A percentile compares a stretch with the other conserved stretches of the same genome.
phyloP scores from a whole-genome alignment of 2,888 invertebrate genomes.

The Cephonodes hylas region DNA sequence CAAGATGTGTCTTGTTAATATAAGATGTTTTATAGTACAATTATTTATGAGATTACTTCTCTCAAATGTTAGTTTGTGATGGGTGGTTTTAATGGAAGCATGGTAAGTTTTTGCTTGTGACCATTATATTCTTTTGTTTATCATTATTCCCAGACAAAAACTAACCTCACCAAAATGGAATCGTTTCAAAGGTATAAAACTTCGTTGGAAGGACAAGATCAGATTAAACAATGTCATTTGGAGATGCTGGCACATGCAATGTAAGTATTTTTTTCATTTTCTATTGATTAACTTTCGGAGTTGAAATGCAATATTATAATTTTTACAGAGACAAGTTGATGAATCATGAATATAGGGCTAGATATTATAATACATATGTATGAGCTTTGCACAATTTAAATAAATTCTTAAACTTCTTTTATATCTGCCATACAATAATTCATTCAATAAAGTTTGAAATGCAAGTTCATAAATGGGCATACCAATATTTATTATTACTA shows the following conservation, averaged over 20 bases:
- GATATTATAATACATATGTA: background rate
- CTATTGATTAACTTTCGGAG: background rate
- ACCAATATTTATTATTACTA: background rate
- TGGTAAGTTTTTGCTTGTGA: slow-evolving; percentile 53
- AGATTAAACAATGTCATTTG: slow-evolving; percentile 99
- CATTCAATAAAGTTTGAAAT: background rate
- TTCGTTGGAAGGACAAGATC: slow-evolving; percentile 99
- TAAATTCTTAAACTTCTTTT: background rate
- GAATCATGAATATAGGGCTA: background rate
- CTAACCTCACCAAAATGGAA: slow-evolving; percentile 99
- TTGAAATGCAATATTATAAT: background rate
- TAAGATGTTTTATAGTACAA: slow-evolving; percentile 63
- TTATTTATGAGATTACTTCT: slow-evolving; percentile 48
- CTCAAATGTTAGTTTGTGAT: slow-evolving; percentile 63
- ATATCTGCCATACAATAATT: background rate
- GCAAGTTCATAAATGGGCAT: background rate
- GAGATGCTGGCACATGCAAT: slow-evolving; percentile 99
- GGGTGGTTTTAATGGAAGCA: slow-evolving; percentile 40
- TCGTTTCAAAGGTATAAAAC: slow-evolving; percentile 98
- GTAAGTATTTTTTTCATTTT: slow-evolving; percentile 79
- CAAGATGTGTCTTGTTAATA: slow-evolving; percentile 63
- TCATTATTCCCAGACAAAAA: slow-evolving; percentile 91
- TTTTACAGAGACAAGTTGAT: background rate
- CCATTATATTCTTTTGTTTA: slow-evolving; percentile 31
- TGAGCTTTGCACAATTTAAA: background rate